Evolutionary conservation across 2,113 vertebrate genomes (phyloP), one percentile per base, ranked within the genome.

Genomic region (Oreochromis tanganicae): DNA sequence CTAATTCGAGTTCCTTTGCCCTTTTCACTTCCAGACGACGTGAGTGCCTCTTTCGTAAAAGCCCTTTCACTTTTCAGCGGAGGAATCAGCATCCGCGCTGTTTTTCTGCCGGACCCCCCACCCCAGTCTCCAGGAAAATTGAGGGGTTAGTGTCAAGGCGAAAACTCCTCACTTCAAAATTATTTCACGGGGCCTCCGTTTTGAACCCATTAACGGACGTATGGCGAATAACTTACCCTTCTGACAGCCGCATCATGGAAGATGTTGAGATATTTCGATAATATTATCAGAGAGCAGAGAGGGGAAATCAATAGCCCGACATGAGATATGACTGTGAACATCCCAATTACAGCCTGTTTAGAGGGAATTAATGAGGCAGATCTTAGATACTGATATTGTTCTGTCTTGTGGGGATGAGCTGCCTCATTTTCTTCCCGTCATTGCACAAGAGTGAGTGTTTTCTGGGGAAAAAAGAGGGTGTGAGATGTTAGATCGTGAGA

Each of bases 1-100:
- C 98, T 98, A 98, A 98, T 98, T 98, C 97, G 95, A 97, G 98
- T 97, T 98, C 97, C 97, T 97, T 97, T 99, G 98, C 98, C 98
- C 98, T 99, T 99, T 99, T 98, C 98, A 98, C 97, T 97, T 97
- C 96, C 96, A 97, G 93, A 95, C 87, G 97, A 98, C 97, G 96
- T 97, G 97, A 97, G 97, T 96, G 90, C 92, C 95, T 89, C 93
- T 96, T 96, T 94, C 92, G 95, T 94, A 96, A 97, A 68, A 97
- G 97, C 97, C 97, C 96, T 96, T 96, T 96, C 88, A 91, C 88
- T 94, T 94, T 81, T 61, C 85, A 84, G 68, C 16, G 9, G 16
- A 68, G 59, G 83, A 88, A 92, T 92, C 89, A 85, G 82, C 85
- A 91, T 87, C 68, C 63, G 54, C 80, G 46, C 61, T 80, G 83